Conservation (phyloP, 2,888 invertebrate genomes). For the Nemotelus nigrinus region DNA sequence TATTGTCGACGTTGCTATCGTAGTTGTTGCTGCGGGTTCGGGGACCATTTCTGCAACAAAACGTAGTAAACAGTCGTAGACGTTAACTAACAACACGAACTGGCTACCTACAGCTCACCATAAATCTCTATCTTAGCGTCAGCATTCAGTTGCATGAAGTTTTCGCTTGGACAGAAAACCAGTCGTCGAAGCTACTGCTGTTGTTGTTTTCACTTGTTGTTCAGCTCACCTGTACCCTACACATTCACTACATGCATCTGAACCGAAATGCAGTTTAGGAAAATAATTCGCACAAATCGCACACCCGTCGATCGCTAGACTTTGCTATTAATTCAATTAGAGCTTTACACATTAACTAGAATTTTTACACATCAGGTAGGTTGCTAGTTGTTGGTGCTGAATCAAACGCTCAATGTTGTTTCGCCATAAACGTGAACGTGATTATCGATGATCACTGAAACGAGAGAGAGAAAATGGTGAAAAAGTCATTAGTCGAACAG, state of each 20-base stretch:
- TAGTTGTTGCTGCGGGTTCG: slow-evolving; percentile 26
- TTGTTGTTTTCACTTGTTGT: no score
- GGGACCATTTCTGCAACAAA: slow-evolving; percentile 30
- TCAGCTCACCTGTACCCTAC: no score
- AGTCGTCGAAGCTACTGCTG: not conserved
- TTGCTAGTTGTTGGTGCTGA: not conserved
- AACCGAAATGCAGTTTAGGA: slow-evolving; percentile 37
- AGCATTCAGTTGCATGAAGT: slow-evolving; percentile 1
- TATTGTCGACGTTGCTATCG: not conserved
- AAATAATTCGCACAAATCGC: slow-evolving; percentile 8
- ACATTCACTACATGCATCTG: slow-evolving; percentile 30
- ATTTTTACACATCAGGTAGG: slow-evolving; percentile 8
- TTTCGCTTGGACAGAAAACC: slow-evolving; percentile 9
- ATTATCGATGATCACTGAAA: no score
- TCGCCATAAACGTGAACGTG: not conserved
- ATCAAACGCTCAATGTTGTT: slow-evolving; percentile 9
- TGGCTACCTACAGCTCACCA: no score
- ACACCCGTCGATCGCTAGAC: not conserved
- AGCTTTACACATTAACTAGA: slow-evolving; percentile 5
- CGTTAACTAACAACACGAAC: no score
- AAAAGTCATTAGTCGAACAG: no score
- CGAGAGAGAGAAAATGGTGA: no score
- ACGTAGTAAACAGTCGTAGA: not conserved
- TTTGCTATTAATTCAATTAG: slow-evolving; percentile 40
- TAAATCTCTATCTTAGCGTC: no score